Percentiles rank a stretch among this genome's conserved stretches.
These are phyloP conservation scores for Machaerirhynchus nigripectus DNA, from an alignment of 2,113 vertebrate species.

Conservation along the genomic window DNA sequence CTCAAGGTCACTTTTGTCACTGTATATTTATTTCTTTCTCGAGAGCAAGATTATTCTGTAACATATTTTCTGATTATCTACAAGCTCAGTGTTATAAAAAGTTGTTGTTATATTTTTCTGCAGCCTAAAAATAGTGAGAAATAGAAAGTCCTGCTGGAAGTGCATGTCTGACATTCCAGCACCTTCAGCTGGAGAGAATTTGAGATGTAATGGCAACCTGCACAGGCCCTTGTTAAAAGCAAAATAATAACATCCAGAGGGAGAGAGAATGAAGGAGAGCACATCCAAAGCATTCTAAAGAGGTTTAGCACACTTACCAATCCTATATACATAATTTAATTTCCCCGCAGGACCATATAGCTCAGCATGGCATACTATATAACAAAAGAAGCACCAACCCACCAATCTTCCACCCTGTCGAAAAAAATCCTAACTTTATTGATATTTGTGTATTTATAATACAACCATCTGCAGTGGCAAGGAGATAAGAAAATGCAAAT, in stretches of 20 bases:
- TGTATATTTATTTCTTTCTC: neutral
- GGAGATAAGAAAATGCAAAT: neutral
- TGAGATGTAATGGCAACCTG: neutral
- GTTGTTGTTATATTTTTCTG: neutral
- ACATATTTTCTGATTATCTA: constrained; percentile 25
- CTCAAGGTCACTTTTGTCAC: neutral
- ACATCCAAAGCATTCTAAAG: constrained; percentile 11
- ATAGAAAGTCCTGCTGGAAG: neutral
- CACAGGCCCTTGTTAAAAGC: neutral
- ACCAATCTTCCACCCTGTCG: neutral
- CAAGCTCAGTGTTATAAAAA: neutral
- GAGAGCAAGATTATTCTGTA: neutral
- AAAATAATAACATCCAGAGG: constrained; percentile 20
- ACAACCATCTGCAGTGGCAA: neutral
- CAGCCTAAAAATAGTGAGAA: neutral
- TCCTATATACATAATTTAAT: constrained; percentile 24
- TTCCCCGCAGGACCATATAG: neutral
- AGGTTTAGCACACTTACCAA: neutral
- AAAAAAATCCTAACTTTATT: neutral
- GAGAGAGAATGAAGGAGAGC: neutral
- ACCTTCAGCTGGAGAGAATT: constrained; percentile 7
- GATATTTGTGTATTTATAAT: neutral
- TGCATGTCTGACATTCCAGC: neutral
- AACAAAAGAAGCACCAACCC: neutral
- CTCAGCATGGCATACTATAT: neutral